Conservation (phyloP, 2,888 invertebrate genomes). For the Baronia brevicornis region DNA sequence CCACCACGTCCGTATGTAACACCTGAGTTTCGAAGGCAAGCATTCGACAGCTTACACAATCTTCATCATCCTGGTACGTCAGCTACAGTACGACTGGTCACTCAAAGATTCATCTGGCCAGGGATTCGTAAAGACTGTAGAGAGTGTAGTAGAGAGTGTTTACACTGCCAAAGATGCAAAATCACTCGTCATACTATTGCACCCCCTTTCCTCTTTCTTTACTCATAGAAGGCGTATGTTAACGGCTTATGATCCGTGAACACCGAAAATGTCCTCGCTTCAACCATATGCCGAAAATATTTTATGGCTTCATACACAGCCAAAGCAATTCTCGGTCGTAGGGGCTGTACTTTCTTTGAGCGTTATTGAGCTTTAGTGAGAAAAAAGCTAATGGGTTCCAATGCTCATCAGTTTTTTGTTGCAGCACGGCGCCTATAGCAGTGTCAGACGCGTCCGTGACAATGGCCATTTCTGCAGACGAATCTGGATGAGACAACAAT, state of each 20-base stretch:
- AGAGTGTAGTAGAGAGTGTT: constrained; percentile 32
- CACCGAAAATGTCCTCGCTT: too few relatives aligned
- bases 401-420: constrained; percentile 17
- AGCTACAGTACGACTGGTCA: too few relatives aligned
- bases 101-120: too few relatives aligned
- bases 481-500: constrained; percentile 32
- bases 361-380: constrained; percentile 29
- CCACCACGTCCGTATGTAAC: constrained; percentile 13
- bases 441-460: constrained; percentile 39
- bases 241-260: too few relatives aligned
- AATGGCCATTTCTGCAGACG: constrained; percentile 26
- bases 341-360: constrained; percentile 33
- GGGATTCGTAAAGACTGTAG: too few relatives aligned
- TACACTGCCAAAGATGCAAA: constrained; percentile 31
- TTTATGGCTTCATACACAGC: constrained; percentile 36
- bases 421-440: constrained; percentile 40
- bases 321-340: constrained; percentile 43
- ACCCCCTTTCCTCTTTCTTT: too few relatives aligned
- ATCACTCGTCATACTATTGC: constrained; percentile 34
- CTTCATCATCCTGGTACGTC: too few relatives aligned
- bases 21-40: constrained; percentile 8
- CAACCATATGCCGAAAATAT: constrained; percentile 33
- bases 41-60: too few relatives aligned
- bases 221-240: constrained; percentile 34
- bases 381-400: constrained; percentile 40